Conservation (phyloP, 2,113 vertebrate species). For the Emydura subglobosa region DNA sequence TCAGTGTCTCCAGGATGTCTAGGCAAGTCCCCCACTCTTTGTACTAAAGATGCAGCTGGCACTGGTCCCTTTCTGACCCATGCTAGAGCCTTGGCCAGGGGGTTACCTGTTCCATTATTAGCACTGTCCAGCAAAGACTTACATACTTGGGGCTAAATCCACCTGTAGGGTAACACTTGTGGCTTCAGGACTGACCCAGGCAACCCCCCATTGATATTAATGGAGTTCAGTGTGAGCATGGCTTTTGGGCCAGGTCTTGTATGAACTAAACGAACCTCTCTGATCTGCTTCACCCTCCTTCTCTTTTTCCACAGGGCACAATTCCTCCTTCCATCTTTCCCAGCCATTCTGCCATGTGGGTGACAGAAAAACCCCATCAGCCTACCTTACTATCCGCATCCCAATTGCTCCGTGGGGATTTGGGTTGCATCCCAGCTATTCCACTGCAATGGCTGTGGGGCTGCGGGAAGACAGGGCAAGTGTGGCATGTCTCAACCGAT, state of each 20-base stretch:
- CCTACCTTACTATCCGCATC: conserved; percentile 24
- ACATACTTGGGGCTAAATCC: background rate
- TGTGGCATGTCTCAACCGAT: background rate
- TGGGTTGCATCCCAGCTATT: conserved; percentile 24
- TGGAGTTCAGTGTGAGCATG: background rate
- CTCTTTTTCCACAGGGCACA: background rate
- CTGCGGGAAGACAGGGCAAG: conserved; percentile 23
- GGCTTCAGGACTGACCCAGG: background rate
- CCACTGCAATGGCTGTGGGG: background rate
- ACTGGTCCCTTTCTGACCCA: background rate
- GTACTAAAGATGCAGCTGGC: background rate
- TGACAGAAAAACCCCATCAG: conserved; percentile 33
- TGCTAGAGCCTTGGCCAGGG: background rate
- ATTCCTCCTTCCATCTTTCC: background rate
- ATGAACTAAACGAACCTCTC: background rate
- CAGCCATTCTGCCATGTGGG: background rate
- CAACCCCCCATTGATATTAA: background rate
- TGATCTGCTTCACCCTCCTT: background rate
- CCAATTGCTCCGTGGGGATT: conserved; percentile 30
- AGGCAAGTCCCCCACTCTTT: background rate
- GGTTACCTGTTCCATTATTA: background rate
- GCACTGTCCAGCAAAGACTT: background rate
- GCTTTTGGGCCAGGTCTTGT: background rate
- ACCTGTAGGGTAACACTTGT: background rate
- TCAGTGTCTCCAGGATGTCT: background rate